Conservation (phyloP, 2,888 invertebrate genomes). For the Cheiracanthium punctorium region DNA sequence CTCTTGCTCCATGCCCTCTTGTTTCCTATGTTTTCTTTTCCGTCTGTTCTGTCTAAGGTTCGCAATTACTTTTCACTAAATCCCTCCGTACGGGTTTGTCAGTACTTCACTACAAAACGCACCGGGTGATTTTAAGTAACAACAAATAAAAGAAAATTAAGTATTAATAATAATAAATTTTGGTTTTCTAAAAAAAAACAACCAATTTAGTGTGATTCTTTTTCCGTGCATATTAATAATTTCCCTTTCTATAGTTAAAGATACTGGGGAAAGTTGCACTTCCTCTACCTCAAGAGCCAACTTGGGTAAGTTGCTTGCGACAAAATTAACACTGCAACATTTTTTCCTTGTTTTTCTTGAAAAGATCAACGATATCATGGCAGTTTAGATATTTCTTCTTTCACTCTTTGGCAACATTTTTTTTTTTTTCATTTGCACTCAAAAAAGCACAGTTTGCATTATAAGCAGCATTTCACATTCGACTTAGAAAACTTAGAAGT, state of each 20-base stretch:
- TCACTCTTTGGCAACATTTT: background rate
- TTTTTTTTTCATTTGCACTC: background rate
- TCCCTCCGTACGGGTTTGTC: too few species aligned
- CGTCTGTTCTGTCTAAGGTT: too few species aligned
- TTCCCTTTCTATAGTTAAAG: conserved; percentile 65
- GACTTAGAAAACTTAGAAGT: background rate
- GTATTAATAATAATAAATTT: too few species aligned
- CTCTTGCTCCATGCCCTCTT: too few species aligned
- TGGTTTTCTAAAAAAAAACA: too few species aligned
- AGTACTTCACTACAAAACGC: too few species aligned
- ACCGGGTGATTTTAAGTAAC: too few species aligned
- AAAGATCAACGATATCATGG: background rate
- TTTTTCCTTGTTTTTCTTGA: too few species aligned
- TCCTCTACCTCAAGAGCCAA: conserved; percentile 63
- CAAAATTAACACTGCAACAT: conserved; percentile 57
- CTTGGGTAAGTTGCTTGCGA: conserved; percentile 67
- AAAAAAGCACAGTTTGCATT: background rate
- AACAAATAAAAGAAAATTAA: too few species aligned
- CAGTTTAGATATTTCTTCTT: background rate
- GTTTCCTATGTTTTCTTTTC: too few species aligned
- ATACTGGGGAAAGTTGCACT: conserved; percentile 64
- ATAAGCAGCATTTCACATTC: background rate
- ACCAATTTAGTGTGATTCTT: too few species aligned
- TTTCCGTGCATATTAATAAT: conserved; percentile 22
- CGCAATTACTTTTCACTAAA: too few species aligned